Base-by-base conservation (phyloP, 2,113 vertebrate genomes). In the Phylloscopus trochilus region DNA sequence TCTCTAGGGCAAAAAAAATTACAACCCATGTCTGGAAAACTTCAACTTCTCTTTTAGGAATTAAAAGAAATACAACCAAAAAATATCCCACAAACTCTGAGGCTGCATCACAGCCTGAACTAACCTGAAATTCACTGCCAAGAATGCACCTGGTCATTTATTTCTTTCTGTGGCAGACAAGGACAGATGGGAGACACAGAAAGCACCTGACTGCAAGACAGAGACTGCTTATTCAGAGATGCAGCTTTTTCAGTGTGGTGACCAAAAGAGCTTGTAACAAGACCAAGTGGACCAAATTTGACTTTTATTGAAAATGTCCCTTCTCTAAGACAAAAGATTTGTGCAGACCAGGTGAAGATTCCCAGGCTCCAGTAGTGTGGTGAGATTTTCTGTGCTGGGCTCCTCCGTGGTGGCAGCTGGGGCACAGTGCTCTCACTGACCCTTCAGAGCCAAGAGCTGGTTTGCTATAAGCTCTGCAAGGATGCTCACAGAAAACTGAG, bases 91-190 rank as follows among this genome's bases (percentile, higher is more conserved):
- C 11, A 52, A 52, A 73, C 19, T 39, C 13, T 37, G 20, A 39
- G 66, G n/a, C n/a, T 87, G 43, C 52, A 58, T 56, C n/a, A 63
- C 15, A 77, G 74, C n/a, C n/a, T 70, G 30, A 85, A 82, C 64
- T 72, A 90, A 60, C 9, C 24, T 58, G 60, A 60, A 89, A 91
- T 69, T 66, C 66, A 60, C 23, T 51, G 59, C 28, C 62, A 93
- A 31, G 8, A 88, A 75, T 19, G 16, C n/a, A 67, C 44, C 35
- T 85, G 46, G 19, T 28, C 46, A 55, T 28, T 41, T 66, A 49
- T 60, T 66, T 76, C 41, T 73, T 79, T 66, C 58, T 72, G 12
- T 55, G 68, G 74, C 76, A 83, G 76, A 90, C 60, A 59, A 96
- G 67, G 35, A 75, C 76, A 94, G 55, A 69, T 37, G 19, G 39